Percentiles rank a stretch among this genome's conserved stretches.
These are phyloP conservation scores for Mus spretus DNA, from an alignment of 2,797 vertebrate species.

Conservation along the genomic window DNA sequence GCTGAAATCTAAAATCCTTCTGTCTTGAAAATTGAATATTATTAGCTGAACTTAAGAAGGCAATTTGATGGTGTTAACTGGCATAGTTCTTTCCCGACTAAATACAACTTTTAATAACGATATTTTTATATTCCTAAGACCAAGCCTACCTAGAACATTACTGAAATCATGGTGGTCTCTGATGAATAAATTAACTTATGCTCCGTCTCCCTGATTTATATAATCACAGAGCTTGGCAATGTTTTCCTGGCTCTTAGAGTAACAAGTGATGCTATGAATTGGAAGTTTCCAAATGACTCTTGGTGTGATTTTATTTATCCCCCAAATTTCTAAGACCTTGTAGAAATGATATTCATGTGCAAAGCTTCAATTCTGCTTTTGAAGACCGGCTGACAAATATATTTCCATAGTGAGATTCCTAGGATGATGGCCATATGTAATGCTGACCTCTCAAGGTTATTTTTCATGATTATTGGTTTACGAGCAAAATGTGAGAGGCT, in stretches of 20 bases:
- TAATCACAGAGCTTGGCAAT: slow-evolving; percentile 32
- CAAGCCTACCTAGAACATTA: slow-evolving; percentile 55
- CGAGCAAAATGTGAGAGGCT: slow-evolving; percentile 10
- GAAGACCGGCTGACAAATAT: neutral
- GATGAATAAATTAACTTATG: slow-evolving; percentile 33
- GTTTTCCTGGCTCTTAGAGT: slow-evolving; percentile 58
- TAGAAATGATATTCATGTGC: neutral
- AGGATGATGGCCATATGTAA: neutral
- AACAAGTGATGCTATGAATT: slow-evolving; percentile 50
- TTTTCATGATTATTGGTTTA: neutral
- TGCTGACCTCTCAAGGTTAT: neutral
- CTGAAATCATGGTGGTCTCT: slow-evolving; percentile 58
- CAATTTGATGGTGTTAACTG: slow-evolving; percentile 55
- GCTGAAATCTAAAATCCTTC: slow-evolving; percentile 44
- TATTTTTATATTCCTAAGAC: slow-evolving; percentile 52
- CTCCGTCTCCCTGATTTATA: slow-evolving; percentile 43
- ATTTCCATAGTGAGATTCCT: neutral
- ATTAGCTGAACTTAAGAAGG: slow-evolving; percentile 55
- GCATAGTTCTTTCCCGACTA: slow-evolving; percentile 42
- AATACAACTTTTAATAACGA: slow-evolving; percentile 43
- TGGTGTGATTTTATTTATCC: slow-evolving; percentile 41
- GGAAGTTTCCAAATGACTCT: slow-evolving; percentile 47
- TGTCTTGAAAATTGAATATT: slow-evolving; percentile 53
- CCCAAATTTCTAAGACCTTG: neutral
- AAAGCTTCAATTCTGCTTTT: neutral